These are phyloP conservation scores for Oreochromis mossambicus DNA, from an alignment of 2,797 vertebrate species.

Conservation along the genomic window DNA sequence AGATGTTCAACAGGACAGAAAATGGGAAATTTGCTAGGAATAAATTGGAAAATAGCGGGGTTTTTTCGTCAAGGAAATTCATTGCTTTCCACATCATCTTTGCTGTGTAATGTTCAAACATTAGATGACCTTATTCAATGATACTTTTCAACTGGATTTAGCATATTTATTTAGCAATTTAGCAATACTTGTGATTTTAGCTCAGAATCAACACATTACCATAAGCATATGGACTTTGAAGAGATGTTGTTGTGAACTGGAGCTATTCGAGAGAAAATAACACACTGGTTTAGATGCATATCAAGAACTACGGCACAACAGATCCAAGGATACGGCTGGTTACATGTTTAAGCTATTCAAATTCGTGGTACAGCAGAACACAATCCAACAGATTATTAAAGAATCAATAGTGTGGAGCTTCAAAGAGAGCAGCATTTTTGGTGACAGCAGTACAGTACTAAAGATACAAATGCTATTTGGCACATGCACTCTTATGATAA, in stretches of 20 bases:
- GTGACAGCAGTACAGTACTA: not conserved
- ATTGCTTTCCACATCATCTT: not conserved
- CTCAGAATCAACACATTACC: not conserved
- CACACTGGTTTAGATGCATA: not conserved
- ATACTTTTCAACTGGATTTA: not conserved
- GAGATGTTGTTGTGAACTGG: not conserved
- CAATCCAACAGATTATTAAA: not conserved
- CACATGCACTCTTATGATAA: not conserved
- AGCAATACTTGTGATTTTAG: not conserved
- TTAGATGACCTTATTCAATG: not conserved
- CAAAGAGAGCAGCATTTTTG: not conserved
- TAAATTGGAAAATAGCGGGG: not conserved
- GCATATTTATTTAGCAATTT: too few species aligned
- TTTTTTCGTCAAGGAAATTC: not conserved
- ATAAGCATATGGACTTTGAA: not conserved
- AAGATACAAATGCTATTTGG: not conserved
- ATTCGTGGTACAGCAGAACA: not conserved
- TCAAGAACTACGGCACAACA: accelerated
- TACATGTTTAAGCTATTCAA: accelerated
- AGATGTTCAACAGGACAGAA: not conserved
- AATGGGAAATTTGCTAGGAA: not conserved
- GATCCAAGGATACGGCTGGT: not conserved
- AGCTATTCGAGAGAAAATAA: not conserved
- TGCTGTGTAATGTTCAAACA: not conserved
- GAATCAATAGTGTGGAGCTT: not conserved